These are phyloP conservation scores for Lepus americanus DNA, from an alignment of 2,113 vertebrate species.

Conservation along the genomic window DNA sequence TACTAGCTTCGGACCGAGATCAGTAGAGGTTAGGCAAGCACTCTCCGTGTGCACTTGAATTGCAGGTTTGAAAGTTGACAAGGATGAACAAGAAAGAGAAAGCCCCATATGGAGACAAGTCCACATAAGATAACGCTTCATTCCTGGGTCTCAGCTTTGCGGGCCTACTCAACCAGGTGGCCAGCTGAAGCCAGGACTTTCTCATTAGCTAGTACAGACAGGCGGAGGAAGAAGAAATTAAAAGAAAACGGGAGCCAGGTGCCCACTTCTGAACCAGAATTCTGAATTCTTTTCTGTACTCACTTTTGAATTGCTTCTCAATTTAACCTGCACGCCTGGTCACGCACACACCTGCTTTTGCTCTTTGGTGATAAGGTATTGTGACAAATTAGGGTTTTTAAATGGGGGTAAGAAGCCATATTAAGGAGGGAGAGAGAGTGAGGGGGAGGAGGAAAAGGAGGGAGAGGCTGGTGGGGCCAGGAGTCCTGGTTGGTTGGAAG, in stretches of 20 bases:
- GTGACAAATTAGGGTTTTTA: conserved; percentile 37
- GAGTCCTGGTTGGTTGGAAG: background rate
- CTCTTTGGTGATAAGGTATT: background rate
- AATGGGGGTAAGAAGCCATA: background rate
- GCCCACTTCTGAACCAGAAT: conserved; percentile 6
- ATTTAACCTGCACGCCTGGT: conserved; percentile 27
- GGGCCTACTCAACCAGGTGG: conserved; percentile 65
- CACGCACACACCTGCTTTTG: background rate
- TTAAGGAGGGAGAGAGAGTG: conserved; percentile 48
- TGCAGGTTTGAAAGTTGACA: conserved; percentile 41
- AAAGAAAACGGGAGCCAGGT: conserved; percentile 33
- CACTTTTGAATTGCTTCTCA: conserved; percentile 58
- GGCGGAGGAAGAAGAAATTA: background rate
- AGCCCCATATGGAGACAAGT: conserved; percentile 53
- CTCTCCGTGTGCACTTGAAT: conserved; percentile 19
- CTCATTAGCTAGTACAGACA: conserved; percentile 45
- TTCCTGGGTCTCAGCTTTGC: conserved; percentile 31
- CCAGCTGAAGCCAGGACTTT: conserved; percentile 66
- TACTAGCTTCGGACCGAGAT: background rate
- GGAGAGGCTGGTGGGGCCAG: background rate
- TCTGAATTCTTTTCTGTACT: conserved; percentile 49
- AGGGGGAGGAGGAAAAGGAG: conserved; percentile 6
- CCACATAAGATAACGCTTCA: conserved; percentile 45
- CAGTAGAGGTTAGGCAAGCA: background rate
- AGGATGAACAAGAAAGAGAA: conserved; percentile 50